Evolutionary conservation across 2,888 invertebrate species (phyloP).

Genomic region (Andricus quercusramuli): DNA sequence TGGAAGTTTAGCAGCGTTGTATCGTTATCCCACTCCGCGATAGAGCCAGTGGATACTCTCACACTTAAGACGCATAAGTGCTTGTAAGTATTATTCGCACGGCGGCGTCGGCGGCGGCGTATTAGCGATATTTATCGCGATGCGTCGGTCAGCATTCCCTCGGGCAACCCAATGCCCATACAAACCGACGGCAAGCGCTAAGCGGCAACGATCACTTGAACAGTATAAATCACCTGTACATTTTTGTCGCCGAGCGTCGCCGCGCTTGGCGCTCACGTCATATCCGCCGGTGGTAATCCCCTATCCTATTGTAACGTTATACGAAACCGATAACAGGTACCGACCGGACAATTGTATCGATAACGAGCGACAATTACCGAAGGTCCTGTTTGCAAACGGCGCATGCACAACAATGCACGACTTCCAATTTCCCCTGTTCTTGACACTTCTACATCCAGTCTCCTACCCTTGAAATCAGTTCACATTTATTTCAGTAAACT

Average conservation of each 20-base stretch:
- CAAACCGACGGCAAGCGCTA: constrained; percentile 40
- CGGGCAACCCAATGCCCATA: constrained; percentile 35
- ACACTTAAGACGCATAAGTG: not conserved
- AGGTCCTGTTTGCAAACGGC: constrained; percentile 63
- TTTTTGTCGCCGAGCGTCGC: constrained; percentile 47
- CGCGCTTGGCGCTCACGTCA: constrained; percentile 54
- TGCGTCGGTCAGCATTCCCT: constrained; percentile 47
- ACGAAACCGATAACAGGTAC: constrained; percentile 47
- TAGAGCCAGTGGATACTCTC: not conserved
- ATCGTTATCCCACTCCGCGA: not conserved
- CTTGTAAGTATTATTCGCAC: constrained; percentile 30
- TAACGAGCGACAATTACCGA: constrained; percentile 73
- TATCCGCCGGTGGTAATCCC: constrained; percentile 56
- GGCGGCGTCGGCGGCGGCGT: constrained; percentile 28
- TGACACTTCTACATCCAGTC: not conserved
- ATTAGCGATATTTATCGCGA: constrained; percentile 58
- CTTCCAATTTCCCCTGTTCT: constrained; percentile 45
- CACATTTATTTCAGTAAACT: not conserved
- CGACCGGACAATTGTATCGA: constrained; percentile 67
- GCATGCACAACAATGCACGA: constrained; percentile 60
- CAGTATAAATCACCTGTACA: constrained; percentile 63
- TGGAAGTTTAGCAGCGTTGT: not conserved
- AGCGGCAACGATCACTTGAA: constrained; percentile 22
- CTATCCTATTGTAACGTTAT: constrained; percentile 58
- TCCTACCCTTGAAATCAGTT: not conserved